These are phyloP conservation scores for Isotomurus palustris DNA, from an alignment of 2,888 invertebrate genomes.

Conservation along the genomic window DNA sequence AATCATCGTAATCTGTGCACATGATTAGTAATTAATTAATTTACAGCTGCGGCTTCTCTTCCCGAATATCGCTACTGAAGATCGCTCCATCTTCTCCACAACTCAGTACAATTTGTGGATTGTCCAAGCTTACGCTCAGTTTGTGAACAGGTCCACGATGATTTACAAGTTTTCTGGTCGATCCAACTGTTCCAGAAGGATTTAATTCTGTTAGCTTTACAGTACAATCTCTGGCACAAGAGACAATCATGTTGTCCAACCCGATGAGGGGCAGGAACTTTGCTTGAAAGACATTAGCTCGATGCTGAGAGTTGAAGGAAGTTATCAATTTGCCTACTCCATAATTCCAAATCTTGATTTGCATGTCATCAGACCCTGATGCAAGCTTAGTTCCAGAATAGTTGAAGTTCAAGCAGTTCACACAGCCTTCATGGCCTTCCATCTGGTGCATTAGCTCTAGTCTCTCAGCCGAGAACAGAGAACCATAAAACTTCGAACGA, in stretches of 20 bases:
- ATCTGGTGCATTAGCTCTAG: constrained; percentile 72
- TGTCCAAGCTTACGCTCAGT: constrained; percentile 68
- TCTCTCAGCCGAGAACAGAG: constrained; percentile 68
- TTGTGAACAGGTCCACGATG: constrained; percentile 79
- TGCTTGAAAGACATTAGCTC: constrained; percentile 79
- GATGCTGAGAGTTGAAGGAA: constrained; percentile 74
- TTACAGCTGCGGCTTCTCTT: constrained; percentile 57
- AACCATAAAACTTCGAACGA: constrained; percentile 70
- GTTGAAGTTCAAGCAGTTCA: constrained; percentile 88
- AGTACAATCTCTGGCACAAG: constrained; percentile 85
- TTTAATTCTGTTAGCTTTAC: constrained; percentile 61
- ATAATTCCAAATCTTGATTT: constrained; percentile 89
- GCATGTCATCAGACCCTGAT: constrained; percentile 86
- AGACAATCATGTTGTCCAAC: constrained; percentile 72
- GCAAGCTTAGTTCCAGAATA: constrained; percentile 70
- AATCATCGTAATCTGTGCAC: constrained; percentile 1
- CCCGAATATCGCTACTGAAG: constrained; percentile 74
- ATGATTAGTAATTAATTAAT: constrained; percentile 2
- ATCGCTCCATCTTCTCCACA: constrained; percentile 85
- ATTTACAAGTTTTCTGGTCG: constrained; percentile 62
- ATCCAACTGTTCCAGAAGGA: constrained; percentile 53
- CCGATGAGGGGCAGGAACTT: constrained; percentile 78
- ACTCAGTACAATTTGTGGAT: constrained; percentile 70
- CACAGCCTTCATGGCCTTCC: constrained; percentile 79
- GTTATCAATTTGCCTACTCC: constrained; percentile 62